A percentile compares a stretch with the other conserved stretches of the same genome.
Conservation (phyloP, 2,113 vertebrate species). For the Suricata suricatta region DNA sequence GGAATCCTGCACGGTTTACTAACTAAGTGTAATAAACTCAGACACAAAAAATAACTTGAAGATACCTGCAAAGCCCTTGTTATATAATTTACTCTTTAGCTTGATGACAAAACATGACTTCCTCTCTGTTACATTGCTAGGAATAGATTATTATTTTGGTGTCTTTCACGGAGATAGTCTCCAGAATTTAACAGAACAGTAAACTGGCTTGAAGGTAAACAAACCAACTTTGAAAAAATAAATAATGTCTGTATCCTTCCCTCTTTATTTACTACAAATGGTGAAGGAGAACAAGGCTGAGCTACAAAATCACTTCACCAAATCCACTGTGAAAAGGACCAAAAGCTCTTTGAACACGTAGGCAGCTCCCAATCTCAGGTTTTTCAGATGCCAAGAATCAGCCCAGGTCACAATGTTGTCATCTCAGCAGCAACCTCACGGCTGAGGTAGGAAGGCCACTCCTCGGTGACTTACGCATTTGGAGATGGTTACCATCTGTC, state of each 20-base stretch:
- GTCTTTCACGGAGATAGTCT: not conserved
- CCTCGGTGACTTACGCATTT: not conserved
- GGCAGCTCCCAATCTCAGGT: not conserved
- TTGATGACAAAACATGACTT: not conserved
- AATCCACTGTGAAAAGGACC: not conserved
- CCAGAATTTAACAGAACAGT: not conserved
- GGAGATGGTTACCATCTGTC: not conserved
- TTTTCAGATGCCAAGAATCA: not conserved
- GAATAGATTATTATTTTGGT: not conserved
- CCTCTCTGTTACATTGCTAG: not conserved
- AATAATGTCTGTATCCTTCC: not conserved
- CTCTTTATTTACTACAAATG: not conserved
- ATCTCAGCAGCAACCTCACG: not conserved
- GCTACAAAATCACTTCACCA: not conserved
- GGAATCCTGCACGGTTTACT: not conserved
- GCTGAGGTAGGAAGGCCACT: not conserved
- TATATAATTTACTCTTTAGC: not conserved
- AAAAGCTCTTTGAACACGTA: not conserved
- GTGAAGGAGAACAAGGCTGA: not conserved
- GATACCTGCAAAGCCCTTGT: not conserved
- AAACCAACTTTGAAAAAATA: not conserved
- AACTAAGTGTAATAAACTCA: not conserved
- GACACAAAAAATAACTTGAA: not conserved
- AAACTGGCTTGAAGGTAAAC: not conserved
- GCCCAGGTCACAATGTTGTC: rapidly evolving